A percentile compares a stretch with the other conserved stretches of the same genome.
These are phyloP conservation scores for Dasypus novemcinctus DNA, from an alignment of 2,113 vertebrate genomes.

Conservation along the genomic window DNA sequence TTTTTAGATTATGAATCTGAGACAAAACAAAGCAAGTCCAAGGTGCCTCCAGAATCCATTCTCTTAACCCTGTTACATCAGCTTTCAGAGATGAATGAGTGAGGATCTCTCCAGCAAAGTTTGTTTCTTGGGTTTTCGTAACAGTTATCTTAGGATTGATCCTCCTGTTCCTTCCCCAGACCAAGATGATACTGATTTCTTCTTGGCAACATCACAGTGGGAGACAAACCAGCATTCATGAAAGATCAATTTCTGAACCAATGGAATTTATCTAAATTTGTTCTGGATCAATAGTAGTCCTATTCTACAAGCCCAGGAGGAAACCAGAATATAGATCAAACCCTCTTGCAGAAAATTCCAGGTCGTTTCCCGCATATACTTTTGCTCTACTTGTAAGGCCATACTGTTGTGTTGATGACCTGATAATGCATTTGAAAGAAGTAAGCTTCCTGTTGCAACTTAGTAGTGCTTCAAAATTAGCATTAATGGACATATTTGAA, in stretches of 20 bases:
- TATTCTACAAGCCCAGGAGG: slow-evolving; percentile 31
- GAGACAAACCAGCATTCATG: slow-evolving; percentile 50
- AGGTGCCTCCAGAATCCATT: not conserved
- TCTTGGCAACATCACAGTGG: slow-evolving; percentile 35
- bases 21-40: not conserved
- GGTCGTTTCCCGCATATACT: not conserved
- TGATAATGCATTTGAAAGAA: not conserved
- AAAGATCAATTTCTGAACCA: slow-evolving; percentile 66
- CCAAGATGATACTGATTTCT: slow-evolving; percentile 41
- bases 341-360: slow-evolving; percentile 36
- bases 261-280: slow-evolving; percentile 67
- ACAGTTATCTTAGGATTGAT: slow-evolving; percentile 21
- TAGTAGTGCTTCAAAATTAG: not conserved
- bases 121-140: slow-evolving; percentile 12
- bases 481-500: not conserved
- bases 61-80: not conserved
- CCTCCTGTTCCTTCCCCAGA: not conserved
- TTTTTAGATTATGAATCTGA: not conserved
- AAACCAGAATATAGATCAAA: slow-evolving; percentile 56
- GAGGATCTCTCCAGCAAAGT: not conserved
- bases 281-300: slow-evolving; percentile 53
- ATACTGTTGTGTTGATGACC: not conserved
- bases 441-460: not conserved
- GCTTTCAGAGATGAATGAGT: not conserved
- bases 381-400: not conserved